Evolutionary conservation across 1,140 invertebrate genomes (phyloP), one percentile per base, ranked within the genome.

Genomic region (Mya arenaria): DNA sequence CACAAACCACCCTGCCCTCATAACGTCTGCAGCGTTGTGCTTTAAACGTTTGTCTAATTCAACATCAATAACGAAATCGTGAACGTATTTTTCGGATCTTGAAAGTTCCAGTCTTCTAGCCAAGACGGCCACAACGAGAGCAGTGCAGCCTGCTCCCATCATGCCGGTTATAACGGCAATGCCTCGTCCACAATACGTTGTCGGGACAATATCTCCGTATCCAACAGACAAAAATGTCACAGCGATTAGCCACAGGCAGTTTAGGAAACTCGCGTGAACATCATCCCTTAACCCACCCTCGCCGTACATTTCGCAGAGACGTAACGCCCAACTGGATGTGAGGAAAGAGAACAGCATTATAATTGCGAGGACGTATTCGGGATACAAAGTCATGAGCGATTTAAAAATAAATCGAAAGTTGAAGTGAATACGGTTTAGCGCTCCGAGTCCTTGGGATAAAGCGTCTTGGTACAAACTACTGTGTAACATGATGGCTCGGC

Each of bases 371-470:
- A 92, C 88, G 81, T 92, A 91, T 65, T 90, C 92, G 17, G 92
- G 90, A 78, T 92, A 89, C 17, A 93, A 82, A n/a, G 89, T 87
- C 92, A 93, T 93, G 17, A 92, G 80, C 23, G 92, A 92, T 82
- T 93, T 93, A 79, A 93, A 92, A 25, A 93, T 91, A 85, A 93
- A 93, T 28, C 87, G 69, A 69, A 92, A 92, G 80, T 91, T 92
- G 63, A 92, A 91, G 72, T 91, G 85, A 41, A 92, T 91, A 17
- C 89, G 81, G 84, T 93, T 93, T 28, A 93, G 86, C n/a, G 91
- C 92, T 19, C 91, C 92, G 28, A 93, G 85, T 82, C 91, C 91
- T 77, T 92, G 91, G 0, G 91, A 91, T 0, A 88, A 90, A 32
- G 92, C 92, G 74, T 93, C 92, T 34, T 91, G 87, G 71, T 91